Evolutionary conservation across 2,113 vertebrate species (phyloP).

Genomic region (Callocephalon fimbriatum): DNA sequence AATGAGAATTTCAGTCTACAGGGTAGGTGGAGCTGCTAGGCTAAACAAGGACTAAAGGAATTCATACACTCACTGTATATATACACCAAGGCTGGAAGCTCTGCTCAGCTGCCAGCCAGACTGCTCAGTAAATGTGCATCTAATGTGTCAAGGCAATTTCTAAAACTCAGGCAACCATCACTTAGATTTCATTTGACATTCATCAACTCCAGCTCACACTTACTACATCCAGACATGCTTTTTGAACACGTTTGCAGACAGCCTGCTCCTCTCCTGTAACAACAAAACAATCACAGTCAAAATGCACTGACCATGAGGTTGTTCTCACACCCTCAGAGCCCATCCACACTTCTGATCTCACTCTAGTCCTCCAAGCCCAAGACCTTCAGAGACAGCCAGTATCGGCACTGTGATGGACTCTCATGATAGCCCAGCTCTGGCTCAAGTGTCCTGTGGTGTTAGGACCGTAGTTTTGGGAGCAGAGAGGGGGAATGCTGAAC

Average conservation of each 20-base stretch:
- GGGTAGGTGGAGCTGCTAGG: slow-evolving; percentile 36
- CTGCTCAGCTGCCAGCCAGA: slow-evolving; percentile 34
- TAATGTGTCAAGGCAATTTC: background rate
- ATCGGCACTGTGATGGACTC: background rate
- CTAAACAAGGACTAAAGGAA: slow-evolving; percentile 2
- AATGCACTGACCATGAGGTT: background rate
- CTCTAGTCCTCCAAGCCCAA: background rate
- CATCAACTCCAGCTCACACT: background rate
- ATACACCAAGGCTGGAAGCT: background rate
- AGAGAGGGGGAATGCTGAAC: background rate
- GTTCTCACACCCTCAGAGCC: background rate
- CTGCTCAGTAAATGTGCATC: background rate
- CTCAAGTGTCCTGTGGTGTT: background rate
- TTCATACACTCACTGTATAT: background rate
- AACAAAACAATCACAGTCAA: background rate
- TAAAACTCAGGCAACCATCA: background rate
- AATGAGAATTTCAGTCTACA: slow-evolving; percentile 3
- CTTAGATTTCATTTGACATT: background rate
- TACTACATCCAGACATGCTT: background rate
- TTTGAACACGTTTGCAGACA: background rate
- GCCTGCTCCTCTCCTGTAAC: background rate
- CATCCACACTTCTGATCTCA: background rate
- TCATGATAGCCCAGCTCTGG: background rate
- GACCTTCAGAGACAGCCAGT: background rate
- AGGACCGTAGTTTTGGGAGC: background rate